Conservation (phyloP, 2,797 vertebrate species). For the Brotula barbata region DNA sequence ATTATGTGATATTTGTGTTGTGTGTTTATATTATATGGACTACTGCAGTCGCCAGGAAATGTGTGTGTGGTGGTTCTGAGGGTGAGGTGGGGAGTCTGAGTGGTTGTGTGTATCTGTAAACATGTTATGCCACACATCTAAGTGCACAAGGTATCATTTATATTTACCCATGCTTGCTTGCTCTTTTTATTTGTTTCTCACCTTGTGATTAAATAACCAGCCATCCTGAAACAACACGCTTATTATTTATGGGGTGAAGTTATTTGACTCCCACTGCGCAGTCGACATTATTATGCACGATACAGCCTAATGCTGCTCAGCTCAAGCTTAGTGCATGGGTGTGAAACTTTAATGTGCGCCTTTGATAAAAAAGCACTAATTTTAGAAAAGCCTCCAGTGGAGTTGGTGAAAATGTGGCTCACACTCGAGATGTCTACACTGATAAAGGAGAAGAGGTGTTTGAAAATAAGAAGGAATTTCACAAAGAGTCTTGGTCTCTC, state of each 20-base stretch:
- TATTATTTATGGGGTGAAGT: constrained; percentile 58
- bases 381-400: constrained; percentile 52
- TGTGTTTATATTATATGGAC: constrained; percentile 24
- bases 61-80: not conserved
- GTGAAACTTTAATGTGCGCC: constrained; percentile 60
- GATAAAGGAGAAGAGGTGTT: constrained; percentile 5
- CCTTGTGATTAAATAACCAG: constrained; percentile 62
- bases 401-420: constrained; percentile 33
- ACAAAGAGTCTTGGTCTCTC: not conserved
- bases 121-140: not conserved
- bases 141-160: constrained; percentile 22
- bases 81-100: no score
- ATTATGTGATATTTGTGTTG: not conserved
- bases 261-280: constrained; percentile 62
- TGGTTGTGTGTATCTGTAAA: no score
- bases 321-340: constrained; percentile 49
- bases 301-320: constrained; percentile 59
- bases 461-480: constrained; percentile 1
- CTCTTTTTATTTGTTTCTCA: constrained; percentile 32
- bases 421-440: constrained; percentile 35
- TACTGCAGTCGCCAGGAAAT: constrained; percentile 4
- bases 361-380: constrained; percentile 60
- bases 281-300: constrained; percentile 54
- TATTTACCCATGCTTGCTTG: constrained; percentile 25
- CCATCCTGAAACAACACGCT: constrained; percentile 56